These are phyloP conservation scores for Eumeta japonica DNA, from an alignment of 1,140 invertebrate genomes.

Conservation along the genomic window DNA sequence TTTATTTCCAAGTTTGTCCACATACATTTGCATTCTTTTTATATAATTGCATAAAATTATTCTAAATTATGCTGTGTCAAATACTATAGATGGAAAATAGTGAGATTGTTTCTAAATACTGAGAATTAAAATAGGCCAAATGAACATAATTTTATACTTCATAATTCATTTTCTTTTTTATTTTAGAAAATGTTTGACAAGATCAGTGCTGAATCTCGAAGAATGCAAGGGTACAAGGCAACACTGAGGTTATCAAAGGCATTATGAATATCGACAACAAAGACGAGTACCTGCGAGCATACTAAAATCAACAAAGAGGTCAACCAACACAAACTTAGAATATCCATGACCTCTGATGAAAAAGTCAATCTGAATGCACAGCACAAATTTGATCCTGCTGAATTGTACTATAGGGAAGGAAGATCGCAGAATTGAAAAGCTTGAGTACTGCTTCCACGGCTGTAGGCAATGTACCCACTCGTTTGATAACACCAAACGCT, in stretches of 20 bases:
- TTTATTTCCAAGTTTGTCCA: too few species aligned
- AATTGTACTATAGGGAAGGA: constrained; percentile 31
- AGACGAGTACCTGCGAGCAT: constrained; percentile 44
- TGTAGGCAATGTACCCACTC: constrained; percentile 28
- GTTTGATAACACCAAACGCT: constrained; percentile 13
- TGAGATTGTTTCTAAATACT: too few species aligned
- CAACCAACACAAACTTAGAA: constrained; percentile 39
- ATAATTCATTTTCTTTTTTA: background rate
- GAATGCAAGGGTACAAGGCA: constrained; percentile 43
- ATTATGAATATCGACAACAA: constrained; percentile 43
- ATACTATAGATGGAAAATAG: too few species aligned
- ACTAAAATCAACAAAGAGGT: constrained; percentile 46
- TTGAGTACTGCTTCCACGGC: constrained; percentile 25
- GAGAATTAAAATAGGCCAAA: too few species aligned
- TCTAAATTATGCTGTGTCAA: too few species aligned
- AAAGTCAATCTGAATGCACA: constrained; percentile 44
- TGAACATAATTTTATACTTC: too few species aligned
- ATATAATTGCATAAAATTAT: too few species aligned
- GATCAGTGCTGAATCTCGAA: constrained; percentile 39
- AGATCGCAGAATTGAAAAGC: constrained; percentile 26
- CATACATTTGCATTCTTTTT: too few species aligned
- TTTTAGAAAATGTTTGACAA: constrained; percentile 49
- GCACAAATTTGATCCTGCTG: constrained; percentile 37
- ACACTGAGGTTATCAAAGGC: constrained; percentile 43
- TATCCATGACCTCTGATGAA: constrained; percentile 46